Evolutionary conservation across 1,140 invertebrate species (phyloP), one percentile per base, ranked within the genome.

Genomic region (Diabrotica virgifera): DNA sequence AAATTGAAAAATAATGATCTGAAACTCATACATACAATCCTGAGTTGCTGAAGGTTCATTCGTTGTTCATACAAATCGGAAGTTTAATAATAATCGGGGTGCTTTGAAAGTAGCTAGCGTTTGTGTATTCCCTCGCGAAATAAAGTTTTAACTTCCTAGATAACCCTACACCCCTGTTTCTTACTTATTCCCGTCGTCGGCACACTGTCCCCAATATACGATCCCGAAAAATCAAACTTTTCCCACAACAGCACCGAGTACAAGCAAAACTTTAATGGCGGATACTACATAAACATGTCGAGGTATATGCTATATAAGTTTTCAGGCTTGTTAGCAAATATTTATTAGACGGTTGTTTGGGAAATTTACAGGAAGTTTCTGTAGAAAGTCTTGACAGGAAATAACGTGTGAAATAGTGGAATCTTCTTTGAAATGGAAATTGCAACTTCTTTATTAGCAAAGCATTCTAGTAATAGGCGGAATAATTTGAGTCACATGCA

Each of bases 321-420:
- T 24, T 55, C 53, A 14, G 36, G 53, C 53, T 55, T 55, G 53
- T 55, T 55, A 55, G 14, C 53, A 55, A 55, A 55, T 55, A 55
- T 55, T 55, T 55, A 55, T 35, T 55, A 35, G 6, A 55, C 24
- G 14, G 14, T 10, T 11, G 53, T 13, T 55, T 13, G 7, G n/a
- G 14, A 14, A 55, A 24, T 24, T 24, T 24, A 24, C 24, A 24
- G 24, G 24, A 24, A 24, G 24, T 24, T 24, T 24, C 24, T 24
- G 24, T 24, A 24, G 24, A 24, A 24, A 24, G 24, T 24, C 24
- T 24, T 24, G 24, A 24, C 24, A 24, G 24, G 24, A 24, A 24
- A 24, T 24, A 24, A 24, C 24, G 24, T 24, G 24, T 24, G 24
- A 24, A 24, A 24, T 24, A 24, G 24, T 24, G 24, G 24, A 24